phyloP scores from a whole-genome alignment of 2,888 invertebrate species.

The Prenolepis imparis region DNA sequence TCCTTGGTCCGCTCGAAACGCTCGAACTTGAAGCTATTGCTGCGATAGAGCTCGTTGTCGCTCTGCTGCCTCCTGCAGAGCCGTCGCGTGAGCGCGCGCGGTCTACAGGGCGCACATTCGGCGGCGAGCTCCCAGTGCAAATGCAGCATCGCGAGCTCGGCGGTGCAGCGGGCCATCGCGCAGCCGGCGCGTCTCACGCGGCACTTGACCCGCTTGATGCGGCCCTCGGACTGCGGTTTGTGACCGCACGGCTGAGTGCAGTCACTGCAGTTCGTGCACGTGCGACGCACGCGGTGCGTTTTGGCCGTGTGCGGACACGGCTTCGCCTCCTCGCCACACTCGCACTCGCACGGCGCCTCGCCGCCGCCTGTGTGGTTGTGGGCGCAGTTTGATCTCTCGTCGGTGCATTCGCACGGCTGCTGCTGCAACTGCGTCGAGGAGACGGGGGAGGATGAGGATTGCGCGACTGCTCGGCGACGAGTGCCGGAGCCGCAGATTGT shows the following conservation, averaged over 20 bases:
- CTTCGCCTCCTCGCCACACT: conserved; percentile 74
- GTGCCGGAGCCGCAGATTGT: conserved; percentile 74
- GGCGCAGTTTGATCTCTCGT: conserved; percentile 67
- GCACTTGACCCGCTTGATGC: conserved; percentile 84
- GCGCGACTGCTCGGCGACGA: conserved; percentile 71
- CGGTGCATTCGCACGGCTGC: conserved; percentile 69
- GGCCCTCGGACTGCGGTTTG: conserved; percentile 81
- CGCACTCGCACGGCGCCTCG: conserved; percentile 78
- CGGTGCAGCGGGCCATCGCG: conserved; percentile 84
- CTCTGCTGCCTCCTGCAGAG: conserved; percentile 91
- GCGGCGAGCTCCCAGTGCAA: conserved; percentile 88
- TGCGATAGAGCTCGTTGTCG: conserved; percentile 95
- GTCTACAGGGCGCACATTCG: conserved; percentile 88
- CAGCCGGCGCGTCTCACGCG: conserved; percentile 84
- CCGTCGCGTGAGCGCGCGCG: conserved; percentile 89
- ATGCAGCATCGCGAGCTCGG: conserved; percentile 85
- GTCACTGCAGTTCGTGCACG: conserved; percentile 78
- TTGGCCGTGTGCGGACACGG: conserved; percentile 82
- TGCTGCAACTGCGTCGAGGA: conserved; percentile 62
- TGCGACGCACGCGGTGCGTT: conserved; percentile 76
- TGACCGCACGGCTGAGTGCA: conserved; percentile 80
- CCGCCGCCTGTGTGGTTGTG: conserved; percentile 68
- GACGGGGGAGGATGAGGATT: conserved; percentile 58
- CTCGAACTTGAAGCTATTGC: conserved; percentile 96
- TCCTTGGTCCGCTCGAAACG: conserved; percentile 92